Base-by-base conservation (phyloP, 2,113 vertebrate genomes). In the Orthonyx spaldingii region DNA sequence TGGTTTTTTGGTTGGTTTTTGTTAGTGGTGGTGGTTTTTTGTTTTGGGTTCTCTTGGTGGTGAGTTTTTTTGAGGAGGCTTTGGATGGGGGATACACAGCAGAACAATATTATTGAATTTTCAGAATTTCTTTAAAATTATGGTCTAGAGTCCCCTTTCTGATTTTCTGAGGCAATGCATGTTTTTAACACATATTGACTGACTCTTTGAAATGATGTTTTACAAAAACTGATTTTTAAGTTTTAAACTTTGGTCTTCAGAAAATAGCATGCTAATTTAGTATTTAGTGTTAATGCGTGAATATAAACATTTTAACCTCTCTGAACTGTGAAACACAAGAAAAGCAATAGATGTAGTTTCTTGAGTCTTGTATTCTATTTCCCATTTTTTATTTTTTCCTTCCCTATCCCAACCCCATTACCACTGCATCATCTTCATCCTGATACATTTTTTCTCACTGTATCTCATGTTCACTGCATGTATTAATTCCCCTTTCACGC, bases 71-170 rank as follows among this genome's bases (percentile, higher is more conserved):
- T 5, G 41, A 42, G 1, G 2, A 10, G 5, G 37, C n/a, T n/a
- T n/a, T n/a, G n/a, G n/a, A n/a, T 13, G 16, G 12, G 16, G 0
- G 3, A 10, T 3, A 32, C 15, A 20, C 9, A 59, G 30, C 10
- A 80, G 32, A 85, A 56, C 4, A 65, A 15, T 16, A 13, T 41
- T 7, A 8, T 3, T 60, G 8, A 35, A 18, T 56, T 74, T 57
- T 70, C 9, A 27, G 5, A 4, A 32, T 41, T 77, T 46, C 37
- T 44, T 39, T 9, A 9, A 24, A 47, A 35, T 87, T 63, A 30
- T 41, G 10, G 35, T 26, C 12, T 63, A 7, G 24, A 68, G 21
- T 52, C 33, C 28, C 16, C 7, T 53, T 15, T 12, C 19, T 61
- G 16, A 18, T 78, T 78, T 82, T 82, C n/a, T 44, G 41, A 53